Conservation (phyloP, 2,797 vertebrate species). For the Argentina silus region DNA sequence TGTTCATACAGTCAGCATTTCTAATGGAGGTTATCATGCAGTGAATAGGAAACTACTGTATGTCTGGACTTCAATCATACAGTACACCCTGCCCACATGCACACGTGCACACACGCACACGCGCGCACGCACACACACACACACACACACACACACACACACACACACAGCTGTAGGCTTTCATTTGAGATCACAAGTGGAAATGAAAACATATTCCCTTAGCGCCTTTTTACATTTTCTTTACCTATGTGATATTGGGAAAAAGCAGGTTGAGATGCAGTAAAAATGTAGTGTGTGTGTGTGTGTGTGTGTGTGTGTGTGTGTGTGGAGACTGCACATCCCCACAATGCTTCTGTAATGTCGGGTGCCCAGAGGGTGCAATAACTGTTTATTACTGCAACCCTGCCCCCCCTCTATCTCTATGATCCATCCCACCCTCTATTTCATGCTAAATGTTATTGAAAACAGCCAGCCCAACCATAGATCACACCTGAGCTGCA, state of each 20-base stretch:
- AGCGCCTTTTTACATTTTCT: too few relatives aligned
- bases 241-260: too few relatives aligned
- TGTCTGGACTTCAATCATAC: too few relatives aligned
- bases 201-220: not conserved
- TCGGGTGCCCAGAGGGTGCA: conserved; percentile 74
- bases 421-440: conserved; percentile 68
- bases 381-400: conserved; percentile 84
- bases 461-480: conserved; percentile 75
- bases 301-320: too few relatives aligned
- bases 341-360: conserved; percentile 72
- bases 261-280: too few relatives aligned
- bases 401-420: too few relatives aligned
- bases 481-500: conserved; percentile 77
- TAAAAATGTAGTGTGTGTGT: not conserved
- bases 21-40: too few relatives aligned
- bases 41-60: too few relatives aligned
- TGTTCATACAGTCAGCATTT: too few relatives aligned
- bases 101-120: not conserved
- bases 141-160: too few relatives aligned
- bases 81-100: not conserved
- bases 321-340: not conserved
- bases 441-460: conserved; percentile 79
- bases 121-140: not conserved
- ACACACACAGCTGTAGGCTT: too few relatives aligned
- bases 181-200: conserved; percentile 28